phyloP scores from a whole-genome alignment of 2,113 vertebrate species.

The Chelonoidis abingdonii region DNA sequence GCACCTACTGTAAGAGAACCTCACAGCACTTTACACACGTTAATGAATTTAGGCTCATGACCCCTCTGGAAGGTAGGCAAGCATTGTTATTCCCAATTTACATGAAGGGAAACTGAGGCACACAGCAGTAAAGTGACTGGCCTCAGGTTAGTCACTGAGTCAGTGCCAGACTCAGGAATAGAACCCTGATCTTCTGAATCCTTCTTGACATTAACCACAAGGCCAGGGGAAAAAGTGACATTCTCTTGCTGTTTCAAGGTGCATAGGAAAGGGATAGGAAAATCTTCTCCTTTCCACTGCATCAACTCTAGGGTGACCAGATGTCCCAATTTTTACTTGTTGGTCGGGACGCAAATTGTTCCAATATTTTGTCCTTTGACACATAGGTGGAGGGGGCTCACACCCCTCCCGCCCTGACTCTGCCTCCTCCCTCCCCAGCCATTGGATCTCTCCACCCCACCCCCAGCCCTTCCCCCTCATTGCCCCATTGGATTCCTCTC shows the following conservation, averaged over 20 bases:
- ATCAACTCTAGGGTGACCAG: background rate
- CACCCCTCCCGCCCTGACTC: too few species aligned
- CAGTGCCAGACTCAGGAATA: background rate
- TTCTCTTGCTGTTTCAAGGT: background rate
- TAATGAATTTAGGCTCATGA: fast-evolving
- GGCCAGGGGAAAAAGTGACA: background rate
- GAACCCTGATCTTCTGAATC: background rate
- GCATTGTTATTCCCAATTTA: background rate
- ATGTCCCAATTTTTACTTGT: too few species aligned
- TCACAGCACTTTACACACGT: background rate
- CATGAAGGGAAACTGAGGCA: background rate
- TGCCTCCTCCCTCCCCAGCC: too few species aligned
- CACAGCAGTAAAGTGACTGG: background rate
- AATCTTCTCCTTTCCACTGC: background rate
- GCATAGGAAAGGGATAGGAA: fast-evolving
- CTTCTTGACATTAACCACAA: background rate
- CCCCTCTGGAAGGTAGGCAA: background rate
- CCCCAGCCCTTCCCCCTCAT: too few species aligned
- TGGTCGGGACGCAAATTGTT: too few species aligned
- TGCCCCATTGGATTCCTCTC: too few species aligned
- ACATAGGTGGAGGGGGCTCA: too few species aligned
- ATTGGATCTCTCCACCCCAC: too few species aligned
- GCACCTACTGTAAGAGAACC: background rate
- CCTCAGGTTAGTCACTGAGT: background rate
- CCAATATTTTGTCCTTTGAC: too few species aligned